These are phyloP conservation scores for Stegodyphus mimosarum DNA, from an alignment of 1,140 invertebrate genomes.

Conservation along the genomic window DNA sequence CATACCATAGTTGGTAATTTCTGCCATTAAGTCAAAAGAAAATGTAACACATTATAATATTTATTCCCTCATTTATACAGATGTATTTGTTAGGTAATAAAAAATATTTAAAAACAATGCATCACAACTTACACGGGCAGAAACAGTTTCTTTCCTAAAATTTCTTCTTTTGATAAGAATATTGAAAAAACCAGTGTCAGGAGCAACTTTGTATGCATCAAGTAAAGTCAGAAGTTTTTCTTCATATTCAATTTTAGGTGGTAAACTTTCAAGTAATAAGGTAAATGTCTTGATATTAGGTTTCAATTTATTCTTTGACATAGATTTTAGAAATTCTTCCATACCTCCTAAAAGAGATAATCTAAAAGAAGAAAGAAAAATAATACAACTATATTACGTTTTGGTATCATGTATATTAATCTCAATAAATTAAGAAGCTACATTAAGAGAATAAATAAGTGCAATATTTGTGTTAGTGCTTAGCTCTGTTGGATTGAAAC, in stretches of 20 bases:
- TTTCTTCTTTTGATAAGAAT: slow-evolving; percentile 84
- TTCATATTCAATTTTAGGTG: slow-evolving; percentile 76
- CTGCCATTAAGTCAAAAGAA: neutral
- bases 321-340: slow-evolving; percentile 78
- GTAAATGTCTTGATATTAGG: slow-evolving; percentile 85
- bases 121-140: slow-evolving; percentile 75
- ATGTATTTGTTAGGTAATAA: neutral
- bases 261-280: slow-evolving; percentile 79
- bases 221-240: slow-evolving; percentile 75
- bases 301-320: slow-evolving; percentile 75
- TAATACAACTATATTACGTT: neutral
- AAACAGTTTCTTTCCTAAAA: slow-evolving; percentile 75
- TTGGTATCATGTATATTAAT: too few species aligned
- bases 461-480: too few species aligned
- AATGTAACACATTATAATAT: neutral
- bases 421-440: too few species aligned
- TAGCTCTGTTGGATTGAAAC: too few species aligned
- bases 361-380: slow-evolving; percentile 65
- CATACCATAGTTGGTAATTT: too few species aligned
- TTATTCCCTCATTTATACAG: neutral
- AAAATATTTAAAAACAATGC: neutral
- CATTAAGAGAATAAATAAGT: too few species aligned
- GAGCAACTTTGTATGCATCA: slow-evolving; percentile 72
- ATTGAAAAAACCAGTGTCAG: slow-evolving; percentile 87
- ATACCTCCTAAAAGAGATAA: slow-evolving; percentile 85